A percentile compares a stretch with the other conserved stretches of the same genome.
phyloP scores from a whole-genome alignment of 1,140 invertebrate species.

The Pemphigus obesinymphae region DNA sequence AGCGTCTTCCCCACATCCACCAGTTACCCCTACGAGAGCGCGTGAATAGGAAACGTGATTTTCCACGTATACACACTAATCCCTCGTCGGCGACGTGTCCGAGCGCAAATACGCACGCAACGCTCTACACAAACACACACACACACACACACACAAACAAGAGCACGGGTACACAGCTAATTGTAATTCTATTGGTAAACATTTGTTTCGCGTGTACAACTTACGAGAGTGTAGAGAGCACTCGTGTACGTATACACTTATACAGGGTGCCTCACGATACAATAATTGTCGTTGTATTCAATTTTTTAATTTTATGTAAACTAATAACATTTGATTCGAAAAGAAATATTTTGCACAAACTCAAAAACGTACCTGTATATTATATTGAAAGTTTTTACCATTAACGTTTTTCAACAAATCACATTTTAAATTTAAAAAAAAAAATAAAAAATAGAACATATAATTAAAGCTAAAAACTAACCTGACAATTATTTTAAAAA shows the following conservation, averaged over 20 bases:
- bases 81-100: slow-evolving; percentile 27
- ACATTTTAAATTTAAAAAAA: too few relatives aligned
- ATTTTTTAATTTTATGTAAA: too few relatives aligned
- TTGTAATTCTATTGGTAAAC: slow-evolving; percentile 39
- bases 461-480: too few relatives aligned
- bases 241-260: not conserved
- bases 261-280: not conserved
- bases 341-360: too few relatives aligned
- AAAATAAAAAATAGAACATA: too few relatives aligned
- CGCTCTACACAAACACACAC: not conserved
- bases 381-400: too few relatives aligned
- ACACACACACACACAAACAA: too few relatives aligned
- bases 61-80: slow-evolving; percentile 19
- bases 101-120: not conserved
- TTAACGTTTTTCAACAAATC: too few relatives aligned
- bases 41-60: slow-evolving; percentile 17
- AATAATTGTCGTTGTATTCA: too few relatives aligned
- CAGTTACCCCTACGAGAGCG: not conserved
- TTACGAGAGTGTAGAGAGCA: not conserved
- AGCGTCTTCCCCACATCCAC: not conserved
- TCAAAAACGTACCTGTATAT: too few relatives aligned
- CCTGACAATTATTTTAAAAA: too few relatives aligned
- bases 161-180: not conserved
- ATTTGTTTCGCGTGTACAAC: slow-evolving; percentile 5
- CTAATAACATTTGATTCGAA: too few relatives aligned